Evolutionary conservation across 2,888 invertebrate species (phyloP), one percentile per base, ranked within the genome.

Genomic region (Dascillus cervinus): DNA sequence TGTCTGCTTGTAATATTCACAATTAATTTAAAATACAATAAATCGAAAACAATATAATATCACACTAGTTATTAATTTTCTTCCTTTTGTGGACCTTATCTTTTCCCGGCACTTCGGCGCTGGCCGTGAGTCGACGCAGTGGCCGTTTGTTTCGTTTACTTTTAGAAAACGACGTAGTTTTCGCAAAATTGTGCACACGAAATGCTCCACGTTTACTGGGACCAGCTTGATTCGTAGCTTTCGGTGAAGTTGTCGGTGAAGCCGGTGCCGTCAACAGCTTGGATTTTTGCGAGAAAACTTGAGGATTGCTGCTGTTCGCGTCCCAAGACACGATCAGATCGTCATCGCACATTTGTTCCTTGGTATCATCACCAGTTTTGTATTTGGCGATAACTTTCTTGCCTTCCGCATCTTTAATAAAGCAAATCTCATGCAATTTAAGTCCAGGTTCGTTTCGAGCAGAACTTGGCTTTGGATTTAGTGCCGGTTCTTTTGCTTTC

Each of bases 361-460:
- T 33, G 3, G 55, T 54, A 19, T 37, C 38, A 21, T 39, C 39
- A 17, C 53, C 51, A 11, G 22, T 10, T 22, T 37, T 37, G 29
- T 60, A 62, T 32, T 61, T 63, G 1, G 64, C 61, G 17, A 62
- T 57, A 30, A 62, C 48, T 14, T 55, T 55, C 42, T 62, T 63
- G n/a, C 58, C 58, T 25, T 56, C 56, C 23, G 42, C 47, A 32
- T 50, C 53, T 43, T 62, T 63, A 22, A 64, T 50, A 34, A 60
- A 60, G 34, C 62, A 59, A 21, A 65, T 62, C 34, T 64, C 63
- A 12, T 53, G 44, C 22, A 65, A 37, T 33, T 62, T 55, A n/a
- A 60, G 26, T n/a, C 46, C 46, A 3, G 34, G 35, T 26, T 43
- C 37, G 12, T 22, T 22, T 29, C 31, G 25, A 22, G 36, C 37